These are phyloP conservation scores for Lacerta agilis DNA, from an alignment of 2,797 vertebrate species.

Conservation along the genomic window DNA sequence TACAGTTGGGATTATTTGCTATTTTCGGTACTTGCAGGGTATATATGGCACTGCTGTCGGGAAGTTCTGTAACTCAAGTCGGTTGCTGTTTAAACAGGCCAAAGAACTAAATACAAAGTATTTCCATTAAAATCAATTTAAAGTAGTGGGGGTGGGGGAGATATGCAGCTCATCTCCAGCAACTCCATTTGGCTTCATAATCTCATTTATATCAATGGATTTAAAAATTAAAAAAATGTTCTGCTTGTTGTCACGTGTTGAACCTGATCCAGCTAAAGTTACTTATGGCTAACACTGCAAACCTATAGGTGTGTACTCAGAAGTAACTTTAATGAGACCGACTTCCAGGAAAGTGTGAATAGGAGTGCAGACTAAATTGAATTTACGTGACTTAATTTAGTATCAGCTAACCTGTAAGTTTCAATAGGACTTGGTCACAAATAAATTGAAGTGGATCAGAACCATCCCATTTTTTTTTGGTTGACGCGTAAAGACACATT, in stretches of 20 bases:
- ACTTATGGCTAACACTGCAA: not conserved
- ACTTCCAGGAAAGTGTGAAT: not conserved
- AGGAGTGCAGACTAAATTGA: too few relatives aligned
- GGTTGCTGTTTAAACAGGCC: not conserved
- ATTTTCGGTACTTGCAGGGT: slow-evolving; percentile 2
- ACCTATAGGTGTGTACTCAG: not conserved
- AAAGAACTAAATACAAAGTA: slow-evolving; percentile 27
- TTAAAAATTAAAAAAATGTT: not conserved
- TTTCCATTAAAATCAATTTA: not conserved
- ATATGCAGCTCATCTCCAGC: not conserved
- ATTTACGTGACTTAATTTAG: not conserved
- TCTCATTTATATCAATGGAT: not conserved
- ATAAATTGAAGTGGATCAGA: not conserved
- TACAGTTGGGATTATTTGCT: not conserved
- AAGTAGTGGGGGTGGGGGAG: not conserved
- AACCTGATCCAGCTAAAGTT: not conserved
- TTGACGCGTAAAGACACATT: not conserved
- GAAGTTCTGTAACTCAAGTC: slow-evolving; percentile 36
- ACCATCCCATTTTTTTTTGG: not conserved
- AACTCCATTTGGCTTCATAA: not conserved
- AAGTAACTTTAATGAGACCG: not conserved
- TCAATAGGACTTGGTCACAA: not conserved
- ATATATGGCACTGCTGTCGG: not conserved
- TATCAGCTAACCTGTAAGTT: not conserved
- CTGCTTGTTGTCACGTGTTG: not conserved